phyloP scores from a whole-genome alignment of 2,797 vertebrate genomes.

The Chelon labrosus region DNA sequence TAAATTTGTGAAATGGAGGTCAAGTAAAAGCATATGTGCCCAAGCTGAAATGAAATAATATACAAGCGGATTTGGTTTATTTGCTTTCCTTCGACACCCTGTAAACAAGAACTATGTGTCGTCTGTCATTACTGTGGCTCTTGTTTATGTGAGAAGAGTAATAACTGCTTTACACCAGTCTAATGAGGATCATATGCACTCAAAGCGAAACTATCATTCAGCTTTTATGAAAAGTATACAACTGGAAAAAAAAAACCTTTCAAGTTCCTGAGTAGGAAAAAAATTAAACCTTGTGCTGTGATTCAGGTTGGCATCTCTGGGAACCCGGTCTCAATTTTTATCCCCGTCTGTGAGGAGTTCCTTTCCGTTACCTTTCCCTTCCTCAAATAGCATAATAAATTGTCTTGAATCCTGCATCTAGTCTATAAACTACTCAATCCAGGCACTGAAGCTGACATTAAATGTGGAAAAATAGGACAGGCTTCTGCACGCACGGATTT shows the following conservation, averaged over 20 bases:
- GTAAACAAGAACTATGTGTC: constrained; percentile 59
- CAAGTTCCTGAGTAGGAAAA: constrained; percentile 9
- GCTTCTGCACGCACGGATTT: not conserved
- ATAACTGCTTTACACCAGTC: constrained; percentile 56
- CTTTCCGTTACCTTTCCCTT: not conserved
- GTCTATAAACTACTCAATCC: not conserved
- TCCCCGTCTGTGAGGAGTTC: not conserved
- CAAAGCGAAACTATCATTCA: constrained; percentile 34
- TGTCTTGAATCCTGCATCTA: not conserved
- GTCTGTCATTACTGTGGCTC: constrained; percentile 66
- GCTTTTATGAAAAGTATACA: constrained; percentile 41
- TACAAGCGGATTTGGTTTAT: constrained; percentile 49
- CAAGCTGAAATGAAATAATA: constrained; percentile 56
- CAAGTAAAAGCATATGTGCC: constrained; percentile 26
- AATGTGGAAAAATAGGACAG: constrained; percentile 7
- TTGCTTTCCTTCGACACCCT: constrained; percentile 55
- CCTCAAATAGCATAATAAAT: constrained; percentile 2
- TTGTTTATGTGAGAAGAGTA: constrained; percentile 42
- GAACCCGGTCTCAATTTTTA: not conserved
- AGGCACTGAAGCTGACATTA: not conserved
- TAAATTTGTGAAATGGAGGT: constrained; percentile 40
- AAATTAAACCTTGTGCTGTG: not conserved
- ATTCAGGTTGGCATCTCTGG: not conserved
- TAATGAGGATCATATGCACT: constrained; percentile 61
- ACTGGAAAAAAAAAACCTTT: constrained; percentile 18